Evolutionary conservation across 2,113 vertebrate species (phyloP).

Genomic region (Taurulus bubalis): DNA sequence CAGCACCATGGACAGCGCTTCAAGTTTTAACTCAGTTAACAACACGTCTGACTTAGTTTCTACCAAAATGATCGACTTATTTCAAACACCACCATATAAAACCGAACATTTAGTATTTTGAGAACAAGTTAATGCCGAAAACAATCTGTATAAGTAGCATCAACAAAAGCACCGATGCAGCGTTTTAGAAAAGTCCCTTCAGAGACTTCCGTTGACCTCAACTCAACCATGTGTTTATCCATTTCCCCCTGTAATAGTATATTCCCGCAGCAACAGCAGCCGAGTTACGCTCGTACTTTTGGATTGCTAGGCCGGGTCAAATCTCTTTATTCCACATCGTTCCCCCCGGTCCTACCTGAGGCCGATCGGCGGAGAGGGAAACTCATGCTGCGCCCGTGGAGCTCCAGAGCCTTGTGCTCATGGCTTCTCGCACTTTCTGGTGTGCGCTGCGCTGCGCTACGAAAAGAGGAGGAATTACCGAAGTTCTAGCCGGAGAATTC

Average conservation of each 20-base stretch:
- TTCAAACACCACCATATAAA: not conserved
- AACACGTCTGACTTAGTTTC: not conserved
- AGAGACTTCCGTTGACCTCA: not conserved
- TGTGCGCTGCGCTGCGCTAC: constrained; percentile 73
- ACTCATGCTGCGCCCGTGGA: constrained; percentile 87
- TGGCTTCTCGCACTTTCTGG: constrained; percentile 82
- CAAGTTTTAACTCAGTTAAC: not conserved
- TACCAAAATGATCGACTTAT: not conserved
- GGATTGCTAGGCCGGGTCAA: not conserved
- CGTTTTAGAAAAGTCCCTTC: not conserved
- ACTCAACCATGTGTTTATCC: not conserved
- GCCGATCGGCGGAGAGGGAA: constrained; percentile 94
- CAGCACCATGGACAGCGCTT: constrained; percentile 68
- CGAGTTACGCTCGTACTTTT: not conserved
- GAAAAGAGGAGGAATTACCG: constrained; percentile 79
- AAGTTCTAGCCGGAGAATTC: constrained; percentile 93
- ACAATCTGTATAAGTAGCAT: not conserved
- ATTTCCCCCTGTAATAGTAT: not conserved
- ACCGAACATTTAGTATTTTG: not conserved
- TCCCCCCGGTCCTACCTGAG: constrained; percentile 87
- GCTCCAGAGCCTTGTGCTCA: constrained; percentile 72
- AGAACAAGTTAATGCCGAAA: not conserved
- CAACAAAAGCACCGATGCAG: not conserved
- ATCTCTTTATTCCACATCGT: not conserved
- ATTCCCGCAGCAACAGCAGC: not conserved